These are phyloP conservation scores for Diglossa brunneiventris DNA, from an alignment of 2,113 vertebrate genomes.

Conservation along the genomic window DNA sequence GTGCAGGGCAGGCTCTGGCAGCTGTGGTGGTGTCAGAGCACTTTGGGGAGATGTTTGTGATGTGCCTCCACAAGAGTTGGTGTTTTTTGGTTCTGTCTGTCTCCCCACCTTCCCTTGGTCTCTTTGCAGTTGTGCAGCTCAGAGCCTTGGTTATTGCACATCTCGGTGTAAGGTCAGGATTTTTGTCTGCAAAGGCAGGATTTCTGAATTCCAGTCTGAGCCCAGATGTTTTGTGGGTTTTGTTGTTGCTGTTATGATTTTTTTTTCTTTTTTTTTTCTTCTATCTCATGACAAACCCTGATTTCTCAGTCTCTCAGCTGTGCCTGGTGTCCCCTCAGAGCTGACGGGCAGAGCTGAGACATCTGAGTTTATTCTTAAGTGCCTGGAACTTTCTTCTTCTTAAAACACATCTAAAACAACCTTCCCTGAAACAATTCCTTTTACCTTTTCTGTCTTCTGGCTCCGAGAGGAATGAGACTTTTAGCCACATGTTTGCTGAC, in stretches of 20 bases:
- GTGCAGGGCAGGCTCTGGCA: not conserved
- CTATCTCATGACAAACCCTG: not conserved
- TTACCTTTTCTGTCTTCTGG: not conserved
- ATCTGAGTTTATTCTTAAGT: not conserved
- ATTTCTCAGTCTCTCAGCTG: not conserved
- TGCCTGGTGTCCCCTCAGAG: fast-evolving
- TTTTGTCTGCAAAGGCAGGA: not conserved
- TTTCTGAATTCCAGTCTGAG: not conserved
- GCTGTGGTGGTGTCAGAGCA: fast-evolving
- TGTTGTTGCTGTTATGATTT: not conserved
- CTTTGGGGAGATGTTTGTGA: not conserved
- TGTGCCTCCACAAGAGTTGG: not conserved
- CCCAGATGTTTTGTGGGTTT: not conserved
- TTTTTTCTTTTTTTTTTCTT: fast-evolving
- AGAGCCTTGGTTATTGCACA: not conserved
- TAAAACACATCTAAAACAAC: not conserved
- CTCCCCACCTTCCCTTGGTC: not conserved
- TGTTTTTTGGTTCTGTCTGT: fast-evolving
- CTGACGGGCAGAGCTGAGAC: not conserved
- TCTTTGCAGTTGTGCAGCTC: not conserved
- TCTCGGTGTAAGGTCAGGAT: not conserved
- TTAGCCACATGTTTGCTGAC: not conserved
- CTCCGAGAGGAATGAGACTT: not conserved
- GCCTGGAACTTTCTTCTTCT: not conserved
- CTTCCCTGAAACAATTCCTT: not conserved